These are phyloP conservation scores for Euleptes europaea DNA, from an alignment of 2,113 vertebrate species.

Conservation along the genomic window DNA sequence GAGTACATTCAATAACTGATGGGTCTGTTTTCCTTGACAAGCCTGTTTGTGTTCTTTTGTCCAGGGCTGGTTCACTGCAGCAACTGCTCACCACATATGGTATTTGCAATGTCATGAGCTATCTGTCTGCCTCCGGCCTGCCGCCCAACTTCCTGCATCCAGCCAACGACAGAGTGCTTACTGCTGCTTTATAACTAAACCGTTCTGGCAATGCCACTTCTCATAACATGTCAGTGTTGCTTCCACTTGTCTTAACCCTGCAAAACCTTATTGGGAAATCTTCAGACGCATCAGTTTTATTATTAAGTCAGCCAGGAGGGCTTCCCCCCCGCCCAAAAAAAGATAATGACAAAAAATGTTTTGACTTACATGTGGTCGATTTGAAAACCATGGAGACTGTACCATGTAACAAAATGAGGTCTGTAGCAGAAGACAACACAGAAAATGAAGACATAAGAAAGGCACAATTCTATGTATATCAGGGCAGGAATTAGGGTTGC, in stretches of 20 bases:
- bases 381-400: neutral
- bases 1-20: neutral
- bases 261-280: constrained; percentile 5
- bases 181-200: neutral
- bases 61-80: neutral
- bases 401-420: neutral
- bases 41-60: neutral
- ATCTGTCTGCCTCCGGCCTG: neutral
- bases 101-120: neutral
- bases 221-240: constrained; percentile 5
- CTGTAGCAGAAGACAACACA: neutral
- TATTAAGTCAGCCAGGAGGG: neutral
- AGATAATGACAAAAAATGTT: no score
- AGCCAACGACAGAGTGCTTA: neutral
- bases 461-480: neutral
- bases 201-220: constrained; percentile 18
- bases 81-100: neutral
- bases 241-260: constrained; percentile 6
- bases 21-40: neutral
- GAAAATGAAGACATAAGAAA: neutral
- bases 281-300: constrained; percentile 10
- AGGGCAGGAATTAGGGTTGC: no score
- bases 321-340: no score
- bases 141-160: neutral
- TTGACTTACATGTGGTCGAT: neutral